These are phyloP conservation scores for Toxostoma redivivum DNA, from an alignment of 2,113 vertebrate species.

Conservation along the genomic window DNA sequence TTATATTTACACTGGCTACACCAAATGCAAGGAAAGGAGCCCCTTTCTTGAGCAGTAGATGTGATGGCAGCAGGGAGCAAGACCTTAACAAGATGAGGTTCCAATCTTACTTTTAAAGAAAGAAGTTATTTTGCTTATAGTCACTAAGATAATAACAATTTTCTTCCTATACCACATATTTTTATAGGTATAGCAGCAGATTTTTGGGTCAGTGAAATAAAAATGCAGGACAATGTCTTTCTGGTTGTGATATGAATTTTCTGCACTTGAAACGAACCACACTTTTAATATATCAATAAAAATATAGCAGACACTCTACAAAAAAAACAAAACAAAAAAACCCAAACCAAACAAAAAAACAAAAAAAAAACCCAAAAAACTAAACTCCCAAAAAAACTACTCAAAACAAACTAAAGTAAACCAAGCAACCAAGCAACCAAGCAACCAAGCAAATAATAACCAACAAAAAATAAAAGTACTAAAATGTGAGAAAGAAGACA, in stretches of 20 bases:
- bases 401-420: not conserved
- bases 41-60: not conserved
- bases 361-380: too few species aligned
- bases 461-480: not conserved
- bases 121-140: not conserved
- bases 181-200: not conserved
- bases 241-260: not conserved
- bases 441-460: not conserved
- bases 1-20: not conserved
- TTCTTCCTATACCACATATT: not conserved
- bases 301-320: not conserved
- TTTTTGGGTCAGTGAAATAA: not conserved
- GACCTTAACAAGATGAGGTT: not conserved
- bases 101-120: not conserved
- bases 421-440: not conserved
- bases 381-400: not conserved
- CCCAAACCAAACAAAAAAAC: not conserved
- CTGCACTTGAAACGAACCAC: not conserved
- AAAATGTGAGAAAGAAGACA: too few species aligned
- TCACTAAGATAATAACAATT: not conserved
- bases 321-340: not conserved
- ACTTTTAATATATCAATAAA: not conserved
- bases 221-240: not conserved
- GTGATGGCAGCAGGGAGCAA: not conserved
- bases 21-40: not conserved